Conservation (phyloP, 2,113 vertebrate species). For the Elephantulus edwardii region DNA sequence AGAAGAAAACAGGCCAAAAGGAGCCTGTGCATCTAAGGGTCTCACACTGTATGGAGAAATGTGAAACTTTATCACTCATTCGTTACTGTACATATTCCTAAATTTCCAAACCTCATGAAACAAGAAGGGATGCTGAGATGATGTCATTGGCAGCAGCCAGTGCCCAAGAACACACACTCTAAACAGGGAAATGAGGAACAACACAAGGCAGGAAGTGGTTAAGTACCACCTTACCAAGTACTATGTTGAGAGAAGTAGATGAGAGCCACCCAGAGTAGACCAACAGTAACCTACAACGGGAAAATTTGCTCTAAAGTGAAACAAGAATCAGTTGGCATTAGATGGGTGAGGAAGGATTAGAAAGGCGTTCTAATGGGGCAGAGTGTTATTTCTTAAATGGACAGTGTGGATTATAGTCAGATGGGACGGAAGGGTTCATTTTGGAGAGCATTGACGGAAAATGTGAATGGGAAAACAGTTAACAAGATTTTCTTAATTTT, state of each 20-base stretch:
- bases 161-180: not conserved
- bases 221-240: not conserved
- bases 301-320: not conserved
- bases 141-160: not conserved
- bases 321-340: not conserved
- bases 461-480: not conserved
- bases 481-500: not conserved
- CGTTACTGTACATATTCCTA: not conserved
- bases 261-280: not conserved
- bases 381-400: not conserved
- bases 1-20: not conserved
- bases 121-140: not conserved
- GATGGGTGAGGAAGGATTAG: not conserved
- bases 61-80: not conserved
- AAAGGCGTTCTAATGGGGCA: not conserved
- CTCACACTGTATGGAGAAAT: not conserved
- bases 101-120: not conserved
- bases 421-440: not conserved
- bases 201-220: rapidly evolving
- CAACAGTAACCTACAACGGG: not conserved
- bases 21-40: not conserved
- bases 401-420: not conserved
- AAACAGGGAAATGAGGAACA: not conserved
- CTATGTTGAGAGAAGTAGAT: not conserved
- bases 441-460: not conserved